Conservation (phyloP, 2,797 vertebrate species). For the Gymnopithys bicolor region DNA sequence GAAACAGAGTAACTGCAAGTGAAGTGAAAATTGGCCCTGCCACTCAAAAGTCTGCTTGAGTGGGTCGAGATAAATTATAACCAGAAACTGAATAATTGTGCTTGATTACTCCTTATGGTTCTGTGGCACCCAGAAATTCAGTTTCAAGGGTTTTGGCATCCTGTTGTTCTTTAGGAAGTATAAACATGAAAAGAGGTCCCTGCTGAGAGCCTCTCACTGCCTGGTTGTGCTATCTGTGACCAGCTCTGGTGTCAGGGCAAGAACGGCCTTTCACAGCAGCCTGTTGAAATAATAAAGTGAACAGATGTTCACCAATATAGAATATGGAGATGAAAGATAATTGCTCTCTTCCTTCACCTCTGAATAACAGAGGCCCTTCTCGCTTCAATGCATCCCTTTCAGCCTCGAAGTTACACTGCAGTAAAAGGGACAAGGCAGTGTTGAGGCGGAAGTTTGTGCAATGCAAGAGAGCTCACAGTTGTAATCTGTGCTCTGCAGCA, state of each 20-base stretch:
- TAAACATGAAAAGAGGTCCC: neutral
- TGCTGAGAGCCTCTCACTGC: neutral
- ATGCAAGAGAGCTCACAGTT: neutral
- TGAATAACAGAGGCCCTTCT: neutral
- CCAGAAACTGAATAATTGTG: neutral
- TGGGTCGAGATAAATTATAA: neutral
- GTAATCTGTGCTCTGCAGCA: neutral
- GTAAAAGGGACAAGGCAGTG: neutral
- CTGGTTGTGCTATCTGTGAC: neutral
- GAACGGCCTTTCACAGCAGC: neutral
- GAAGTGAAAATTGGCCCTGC: neutral
- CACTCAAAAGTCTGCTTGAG: neutral
- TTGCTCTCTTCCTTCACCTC: neutral
- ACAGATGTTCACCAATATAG: neutral
- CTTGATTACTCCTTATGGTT: neutral
- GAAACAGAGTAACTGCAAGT: neutral
- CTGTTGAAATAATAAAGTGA: slow-evolving; percentile 23
- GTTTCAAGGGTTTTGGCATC: neutral
- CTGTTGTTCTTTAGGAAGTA: neutral
- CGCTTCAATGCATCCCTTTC: neutral
- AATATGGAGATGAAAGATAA: neutral
- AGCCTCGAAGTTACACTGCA: neutral
- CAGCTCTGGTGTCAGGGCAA: neutral
- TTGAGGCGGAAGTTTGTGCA: neutral
- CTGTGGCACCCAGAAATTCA: neutral